Evolutionary conservation across 2,888 invertebrate species (phyloP), one percentile per base, ranked within the genome.

Genomic region (Serrognathus titanus): DNA sequence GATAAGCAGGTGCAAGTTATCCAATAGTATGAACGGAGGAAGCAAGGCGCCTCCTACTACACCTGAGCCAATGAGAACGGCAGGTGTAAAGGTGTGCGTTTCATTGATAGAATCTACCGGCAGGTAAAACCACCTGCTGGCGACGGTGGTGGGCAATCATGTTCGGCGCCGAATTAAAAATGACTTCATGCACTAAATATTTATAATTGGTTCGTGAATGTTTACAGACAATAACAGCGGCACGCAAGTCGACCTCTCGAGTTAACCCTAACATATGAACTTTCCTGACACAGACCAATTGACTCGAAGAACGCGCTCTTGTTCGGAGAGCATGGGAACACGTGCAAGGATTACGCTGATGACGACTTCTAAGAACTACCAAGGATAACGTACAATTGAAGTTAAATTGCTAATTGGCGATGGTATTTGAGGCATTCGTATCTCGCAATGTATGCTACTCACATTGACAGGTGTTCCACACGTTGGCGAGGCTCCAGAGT

Each of bases 401-500:
- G 24, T 31, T 31, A 31, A 31, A 31, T 31, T 31, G 24, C 4
- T 7, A 31, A 31, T 31, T 31, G 24, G 24, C 24, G 5, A 1
- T 31, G 24, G 24, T 31, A 31, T 31, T 31, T 31, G 24, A 31
- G 24, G 24, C 24, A 31, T 31, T 31, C 24, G 1, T 3, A 6
- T 31, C 16, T 41, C 13, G 41, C 41, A 41, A 41, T 8, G 12
- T 13, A 54, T 58, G 57, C 77, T 82, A 86, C 86, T 87, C 83
- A 87, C 87, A 84, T 82, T 86, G 85, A 79, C 84, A 86, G 82
- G 84, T 84, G 81, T 85, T 85, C 86, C 86, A 87, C 73, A 86
- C 86, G 81, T 87, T 86, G 81, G 87, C 87, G 79, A 87, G 81
- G 82, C 86, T 86, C 87, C 87, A 87, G 79, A 87, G 84, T 78